These are phyloP conservation scores for Seriola aureovittata DNA, from an alignment of 2,113 vertebrate genomes.

Conservation along the genomic window DNA sequence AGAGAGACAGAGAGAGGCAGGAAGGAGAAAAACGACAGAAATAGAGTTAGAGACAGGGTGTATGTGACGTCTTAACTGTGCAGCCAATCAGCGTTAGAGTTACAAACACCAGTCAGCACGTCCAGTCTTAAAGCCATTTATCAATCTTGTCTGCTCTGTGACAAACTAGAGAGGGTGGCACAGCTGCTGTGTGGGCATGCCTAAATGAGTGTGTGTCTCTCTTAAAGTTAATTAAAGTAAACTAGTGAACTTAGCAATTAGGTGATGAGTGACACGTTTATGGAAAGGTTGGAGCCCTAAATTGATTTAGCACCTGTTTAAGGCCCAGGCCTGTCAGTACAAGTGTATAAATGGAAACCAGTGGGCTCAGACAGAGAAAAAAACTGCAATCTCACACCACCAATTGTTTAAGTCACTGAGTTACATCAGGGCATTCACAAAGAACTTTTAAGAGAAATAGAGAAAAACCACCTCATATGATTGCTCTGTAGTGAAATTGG, in stretches of 20 bases:
- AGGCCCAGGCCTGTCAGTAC: slow-evolving; percentile 26
- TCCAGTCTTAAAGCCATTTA: slow-evolving; percentile 52
- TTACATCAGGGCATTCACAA: neutral
- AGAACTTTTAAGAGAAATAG: slow-evolving; percentile 9
- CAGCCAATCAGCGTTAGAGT: slow-evolving; percentile 39
- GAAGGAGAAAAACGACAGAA: slow-evolving; percentile 11
- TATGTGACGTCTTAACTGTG: slow-evolving; percentile 38
- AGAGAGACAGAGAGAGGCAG: neutral
- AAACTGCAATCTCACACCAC: slow-evolving; percentile 7
- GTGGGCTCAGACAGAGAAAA: neutral
- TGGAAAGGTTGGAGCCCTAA: slow-evolving; percentile 46
- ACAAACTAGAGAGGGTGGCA: slow-evolving; percentile 27
- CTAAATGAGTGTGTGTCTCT: slow-evolving; percentile 1
- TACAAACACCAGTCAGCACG: slow-evolving; percentile 25
- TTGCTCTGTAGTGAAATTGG: slow-evolving; percentile 26
- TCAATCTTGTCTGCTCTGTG: slow-evolving; percentile 42
- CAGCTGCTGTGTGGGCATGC: slow-evolving; percentile 7
- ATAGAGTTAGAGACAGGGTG: slow-evolving; percentile 36
- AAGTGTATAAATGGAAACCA: slow-evolving; percentile 46
- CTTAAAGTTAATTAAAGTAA: slow-evolving; percentile 57
- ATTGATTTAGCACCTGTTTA: slow-evolving; percentile 63
- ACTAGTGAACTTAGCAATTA: slow-evolving; percentile 60
- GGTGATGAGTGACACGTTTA: slow-evolving; percentile 56
- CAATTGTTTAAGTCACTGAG: neutral
- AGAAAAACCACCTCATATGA: slow-evolving; percentile 28